These are phyloP conservation scores for Corythaixoides concolor DNA, from an alignment of 2,113 vertebrate species.

Conservation along the genomic window DNA sequence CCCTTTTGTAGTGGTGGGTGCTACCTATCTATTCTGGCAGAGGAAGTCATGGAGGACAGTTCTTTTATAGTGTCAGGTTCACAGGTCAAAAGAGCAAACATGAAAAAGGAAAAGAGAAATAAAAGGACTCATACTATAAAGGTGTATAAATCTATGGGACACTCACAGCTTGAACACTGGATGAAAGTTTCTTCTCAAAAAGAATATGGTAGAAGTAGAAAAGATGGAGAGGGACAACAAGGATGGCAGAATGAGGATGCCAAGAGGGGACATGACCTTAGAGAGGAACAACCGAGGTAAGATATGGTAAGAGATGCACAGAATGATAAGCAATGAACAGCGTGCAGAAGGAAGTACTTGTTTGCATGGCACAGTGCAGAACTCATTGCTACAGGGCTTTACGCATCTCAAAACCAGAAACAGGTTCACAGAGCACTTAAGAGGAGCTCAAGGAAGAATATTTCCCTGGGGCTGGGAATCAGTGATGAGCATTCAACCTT, in stretches of 20 bases:
- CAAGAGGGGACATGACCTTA: background rate
- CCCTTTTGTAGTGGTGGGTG: background rate
- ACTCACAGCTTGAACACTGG: background rate
- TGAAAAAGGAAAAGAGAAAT: background rate
- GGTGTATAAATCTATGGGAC: background rate
- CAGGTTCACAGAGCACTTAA: background rate
- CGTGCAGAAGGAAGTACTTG: background rate
- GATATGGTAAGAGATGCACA: background rate
- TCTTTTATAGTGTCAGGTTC: background rate
- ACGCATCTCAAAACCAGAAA: background rate
- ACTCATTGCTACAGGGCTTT: background rate
- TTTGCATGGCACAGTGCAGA: background rate
- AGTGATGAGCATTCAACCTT: background rate
- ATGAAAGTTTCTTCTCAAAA: background rate
- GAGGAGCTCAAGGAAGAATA: background rate
- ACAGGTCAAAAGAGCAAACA: background rate
- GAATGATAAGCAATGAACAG: background rate
- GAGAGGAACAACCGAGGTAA: background rate
- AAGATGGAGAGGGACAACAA: background rate
- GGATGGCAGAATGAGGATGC: background rate
- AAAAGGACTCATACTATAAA: background rate
- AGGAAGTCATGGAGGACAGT: background rate
- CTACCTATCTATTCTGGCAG: background rate
- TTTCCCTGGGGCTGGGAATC: background rate
- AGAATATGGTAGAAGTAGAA: background rate